Evolutionary conservation across 2,797 vertebrate genomes (phyloP), one percentile per base, ranked within the genome.

Genomic region (Tragopan temminckii): DNA sequence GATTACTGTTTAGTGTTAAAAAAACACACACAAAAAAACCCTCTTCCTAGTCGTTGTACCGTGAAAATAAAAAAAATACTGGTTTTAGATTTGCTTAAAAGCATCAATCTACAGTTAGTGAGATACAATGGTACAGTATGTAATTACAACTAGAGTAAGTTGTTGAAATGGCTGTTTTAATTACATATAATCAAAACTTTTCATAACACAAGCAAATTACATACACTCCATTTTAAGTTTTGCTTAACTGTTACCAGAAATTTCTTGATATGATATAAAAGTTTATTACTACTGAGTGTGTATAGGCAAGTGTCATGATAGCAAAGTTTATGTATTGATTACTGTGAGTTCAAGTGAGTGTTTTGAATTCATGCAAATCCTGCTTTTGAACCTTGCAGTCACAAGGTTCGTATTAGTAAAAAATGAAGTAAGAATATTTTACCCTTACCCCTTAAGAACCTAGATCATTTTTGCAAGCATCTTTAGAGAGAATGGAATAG

Each of bases 131-230:
- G 97, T 98, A 97, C 96, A 97, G 96, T 98, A 96, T 97, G 96
- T 98, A 97, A 98, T 97, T 98, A 97, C 97, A 98, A 97, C 95
- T 98, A 98, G 96, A 98, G 87, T 97, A 97, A 98, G 95, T 96
- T 96, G 96, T 98, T 96, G 93, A 94, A 97, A 97, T 97, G 95
- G 93, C 94, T 97, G 96, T 97, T 98, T 97, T 97, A 97, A 97
- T 97, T 95, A 96, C 91, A 89, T 97, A 96, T 97, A 97, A 96
- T 96, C 90, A 93, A 96, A 97, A 91, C 85, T 76, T 97, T 96
- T 95, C 90, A 76, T 97, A 97, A 96, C 88, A 96, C 36, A 33
- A 97, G 84, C 86, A 96, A 96, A 97, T 90, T 95, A 96, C 94
- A 83, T 95, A 93, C 93, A 91, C 93, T 97, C 96, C 97, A 52